These are phyloP conservation scores for Gasteruption jaculator DNA, from an alignment of 2,888 invertebrate species.

Conservation along the genomic window DNA sequence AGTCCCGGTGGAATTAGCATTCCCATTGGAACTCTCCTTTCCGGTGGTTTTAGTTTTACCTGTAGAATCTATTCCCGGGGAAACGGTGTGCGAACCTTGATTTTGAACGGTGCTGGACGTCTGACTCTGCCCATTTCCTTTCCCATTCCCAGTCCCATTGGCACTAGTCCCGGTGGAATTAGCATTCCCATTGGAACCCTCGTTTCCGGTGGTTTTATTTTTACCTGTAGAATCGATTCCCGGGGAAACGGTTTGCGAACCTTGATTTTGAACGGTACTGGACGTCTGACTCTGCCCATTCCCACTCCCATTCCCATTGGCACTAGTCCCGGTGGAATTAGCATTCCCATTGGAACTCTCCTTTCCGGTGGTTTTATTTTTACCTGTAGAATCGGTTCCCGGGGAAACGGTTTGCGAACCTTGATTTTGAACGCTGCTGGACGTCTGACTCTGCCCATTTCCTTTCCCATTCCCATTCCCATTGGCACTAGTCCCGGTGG, in stretches of 20 bases:
- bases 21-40: not conserved
- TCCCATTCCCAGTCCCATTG: slow-evolving; percentile 8
- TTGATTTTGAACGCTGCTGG: slow-evolving; percentile 1
- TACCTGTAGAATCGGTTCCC: not conserved
- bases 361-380: not conserved
- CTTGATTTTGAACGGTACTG: not conserved
- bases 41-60: not conserved
- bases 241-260: not conserved
- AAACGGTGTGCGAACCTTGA: not conserved
- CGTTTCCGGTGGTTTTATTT: too few species aligned
- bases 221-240: too few species aligned
- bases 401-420: not conserved
- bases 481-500: slow-evolving; percentile 8
- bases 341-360: not conserved
- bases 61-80: not conserved
- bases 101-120: slow-evolving; percentile 1
- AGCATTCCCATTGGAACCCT: slow-evolving; percentile 13
- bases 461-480: slow-evolving; percentile 13
- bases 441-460: slow-evolving; percentile 5
- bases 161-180: slow-evolving; percentile 8
- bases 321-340: not conserved
- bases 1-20: not conserved
- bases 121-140: not conserved
- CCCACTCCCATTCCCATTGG: not conserved
- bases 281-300: slow-evolving; percentile 1